Evolutionary conservation across 2,888 invertebrate species (phyloP).

Genomic region (Drosophila lutescens): DNA sequence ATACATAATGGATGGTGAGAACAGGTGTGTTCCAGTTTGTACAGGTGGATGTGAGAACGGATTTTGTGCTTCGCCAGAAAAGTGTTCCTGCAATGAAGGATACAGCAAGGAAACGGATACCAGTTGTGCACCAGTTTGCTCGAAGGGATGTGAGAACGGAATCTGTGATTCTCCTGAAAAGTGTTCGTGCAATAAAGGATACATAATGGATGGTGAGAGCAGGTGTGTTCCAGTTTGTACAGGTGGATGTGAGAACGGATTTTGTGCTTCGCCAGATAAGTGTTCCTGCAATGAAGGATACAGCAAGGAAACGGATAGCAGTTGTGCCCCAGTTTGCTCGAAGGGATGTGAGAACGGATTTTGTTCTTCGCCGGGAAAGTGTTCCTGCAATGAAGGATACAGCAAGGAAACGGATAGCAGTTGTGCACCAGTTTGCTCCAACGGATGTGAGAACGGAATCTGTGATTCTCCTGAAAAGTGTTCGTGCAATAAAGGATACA

Average conservation of each 20-base stretch:
- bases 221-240: slow-evolving; percentile 18
- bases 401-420: neutral
- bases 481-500: slow-evolving; percentile 4
- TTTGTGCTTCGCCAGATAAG: slow-evolving; percentile 9
- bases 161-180: too few species aligned
- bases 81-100: too few species aligned
- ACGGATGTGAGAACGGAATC: slow-evolving; percentile 2
- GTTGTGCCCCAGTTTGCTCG: slow-evolving; percentile 29
- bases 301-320: neutral
- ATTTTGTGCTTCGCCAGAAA: too few species aligned
- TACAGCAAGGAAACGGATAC: too few species aligned
- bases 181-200: too few species aligned
- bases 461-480: slow-evolving; percentile 9
- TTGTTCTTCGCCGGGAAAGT: slow-evolving; percentile 27
- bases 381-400: slow-evolving; percentile 29
- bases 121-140: too few species aligned
- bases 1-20: too few species aligned
- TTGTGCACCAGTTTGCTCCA: slow-evolving; percentile 37
- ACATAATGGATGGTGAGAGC: too few species aligned
- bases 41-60: too few species aligned
- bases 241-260: slow-evolving; percentile 21
- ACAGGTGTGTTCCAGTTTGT: too few species aligned
- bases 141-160: too few species aligned
- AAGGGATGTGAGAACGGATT: slow-evolving; percentile 31
- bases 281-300: slow-evolving; percentile 33